Base-by-base conservation (phyloP, 2,888 invertebrate species). In the Pachycephus smyrnensis region DNA sequence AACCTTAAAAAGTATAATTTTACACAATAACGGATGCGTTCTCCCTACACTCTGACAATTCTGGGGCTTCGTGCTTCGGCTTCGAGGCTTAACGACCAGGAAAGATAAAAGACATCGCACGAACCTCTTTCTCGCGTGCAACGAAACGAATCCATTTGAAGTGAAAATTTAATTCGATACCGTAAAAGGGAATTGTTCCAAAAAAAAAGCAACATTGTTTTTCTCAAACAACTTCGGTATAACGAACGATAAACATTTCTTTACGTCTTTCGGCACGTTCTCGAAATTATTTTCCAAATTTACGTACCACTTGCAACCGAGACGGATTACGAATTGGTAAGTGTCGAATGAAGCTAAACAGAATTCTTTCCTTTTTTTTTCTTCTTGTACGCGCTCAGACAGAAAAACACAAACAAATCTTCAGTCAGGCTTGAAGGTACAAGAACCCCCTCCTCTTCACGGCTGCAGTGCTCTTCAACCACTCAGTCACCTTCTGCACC, bases 331-430 rank as follows among this genome's bases (percentile, higher is more conserved):
- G 69, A 30, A 30, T 69, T n/a, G 32, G 69, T 69, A n/a, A 69
- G 69, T 15, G 69, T 32, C 31, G 73, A 73, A 32, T 73, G 73
- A 73, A 36, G 35, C 73, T 73, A 12, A 73, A 11, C 73, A 73
- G 73, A 33, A 4, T 12, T 73, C 35, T 33, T 35, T 31, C 1
- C 23, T 12, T n/a, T 31, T 35, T 31, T 31, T 33, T 35, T 33
- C n/a, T 36, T 73, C 32, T 35, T 4, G 73, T 12, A 30, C 12
- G 30, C 31, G 3, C 30, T 6, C 31, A 31, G 69, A 69, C 33
- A 36, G 71, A 36, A 73, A 73, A 35, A 35, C 73, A 36, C 73
- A 73, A 73, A 73, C 73, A 73, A 73, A 73, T 69, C 73, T 73
- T 73, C 11, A n/a, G 35, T 32, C 73, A n/a, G 35, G 15, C n/a